Conservation (phyloP, 1,140 invertebrate genomes). For the Sipha flava region DNA sequence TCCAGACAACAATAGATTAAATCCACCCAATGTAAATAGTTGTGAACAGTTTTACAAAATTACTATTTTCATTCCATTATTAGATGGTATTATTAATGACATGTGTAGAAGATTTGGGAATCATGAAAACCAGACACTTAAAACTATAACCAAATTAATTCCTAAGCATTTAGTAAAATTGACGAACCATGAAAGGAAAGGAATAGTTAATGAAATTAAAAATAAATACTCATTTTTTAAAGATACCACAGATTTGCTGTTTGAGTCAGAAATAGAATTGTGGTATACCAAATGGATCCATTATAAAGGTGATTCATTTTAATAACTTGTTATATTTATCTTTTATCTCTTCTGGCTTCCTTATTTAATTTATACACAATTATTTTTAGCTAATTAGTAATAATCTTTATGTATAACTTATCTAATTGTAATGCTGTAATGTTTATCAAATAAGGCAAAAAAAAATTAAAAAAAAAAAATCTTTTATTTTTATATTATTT, state of each 20-base stretch:
- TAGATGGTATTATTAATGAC: background rate
- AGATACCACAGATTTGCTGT: background rate
- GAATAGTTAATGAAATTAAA: background rate
- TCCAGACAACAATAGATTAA: background rate
- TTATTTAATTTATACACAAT: no score
- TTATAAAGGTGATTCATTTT: background rate
- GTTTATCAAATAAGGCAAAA: no score
- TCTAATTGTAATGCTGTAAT: no score
- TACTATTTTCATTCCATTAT: constrained; percentile 1
- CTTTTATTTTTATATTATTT: background rate
- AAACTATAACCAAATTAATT: background rate
- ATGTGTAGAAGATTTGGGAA: background rate
- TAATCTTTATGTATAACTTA: no score
- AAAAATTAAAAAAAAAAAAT: no score
- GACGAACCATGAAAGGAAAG: background rate
- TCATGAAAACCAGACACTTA: background rate
- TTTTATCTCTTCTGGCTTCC: no score
- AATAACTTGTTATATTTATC: background rate
- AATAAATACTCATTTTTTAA: background rate
- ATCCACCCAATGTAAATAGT: background rate
- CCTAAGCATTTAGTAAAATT: background rate
- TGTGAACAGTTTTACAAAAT: background rate
- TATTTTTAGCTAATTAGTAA: no score
- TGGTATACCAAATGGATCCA: background rate
- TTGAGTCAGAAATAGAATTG: background rate